Evolutionary conservation across 2,888 invertebrate genomes (phyloP), one percentile per base, ranked within the genome.

Genomic region (Hypomecis atomaria): DNA sequence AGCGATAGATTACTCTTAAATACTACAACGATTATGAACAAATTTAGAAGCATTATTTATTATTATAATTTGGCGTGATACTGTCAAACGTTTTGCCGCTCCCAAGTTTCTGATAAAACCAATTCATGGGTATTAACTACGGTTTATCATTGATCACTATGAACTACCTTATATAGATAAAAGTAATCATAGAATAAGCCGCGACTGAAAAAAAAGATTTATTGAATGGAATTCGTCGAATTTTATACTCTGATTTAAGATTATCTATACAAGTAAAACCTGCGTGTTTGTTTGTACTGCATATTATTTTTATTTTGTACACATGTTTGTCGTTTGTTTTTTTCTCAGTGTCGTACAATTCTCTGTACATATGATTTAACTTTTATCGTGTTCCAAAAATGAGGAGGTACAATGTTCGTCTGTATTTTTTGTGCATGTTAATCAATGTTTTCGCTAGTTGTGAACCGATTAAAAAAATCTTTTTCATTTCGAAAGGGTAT

Each of bases 91-190:
- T 49, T 58, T 36, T 36, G 54, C 49, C 63, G 48, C 37, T 37
- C 9, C 33, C 34, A 47, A 52, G 37, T 43, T 54, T 36, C 40
- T 23, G 54, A 54, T 58, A 47, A 55, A 52, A 42, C 54, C 48
- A 59, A 54, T 59, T 54, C 36, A 59, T 59, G 11, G 23, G 48
- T 38, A 59, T 63, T 55, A n/a, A 44, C 36, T 13, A 40, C 40
- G 34, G 7, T 55, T 59, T 59, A 59, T 59, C 59, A 49, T 37
- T 34, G 34, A 63, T 53, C 36, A 42, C 9, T 4, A n/a, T 49
- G 37, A 50, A 50, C 44, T 61, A 55, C 40, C 49, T 54, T 58
- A 45, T 53, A 48, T 44, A 54, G 63, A 63, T 63, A 63, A 63
- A 53, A 8, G n/a, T 13, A 59, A 59, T 63, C 58, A 54, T 37